These are phyloP conservation scores for Chromis chromis DNA, from an alignment of 2,797 vertebrate genomes.

Conservation along the genomic window DNA sequence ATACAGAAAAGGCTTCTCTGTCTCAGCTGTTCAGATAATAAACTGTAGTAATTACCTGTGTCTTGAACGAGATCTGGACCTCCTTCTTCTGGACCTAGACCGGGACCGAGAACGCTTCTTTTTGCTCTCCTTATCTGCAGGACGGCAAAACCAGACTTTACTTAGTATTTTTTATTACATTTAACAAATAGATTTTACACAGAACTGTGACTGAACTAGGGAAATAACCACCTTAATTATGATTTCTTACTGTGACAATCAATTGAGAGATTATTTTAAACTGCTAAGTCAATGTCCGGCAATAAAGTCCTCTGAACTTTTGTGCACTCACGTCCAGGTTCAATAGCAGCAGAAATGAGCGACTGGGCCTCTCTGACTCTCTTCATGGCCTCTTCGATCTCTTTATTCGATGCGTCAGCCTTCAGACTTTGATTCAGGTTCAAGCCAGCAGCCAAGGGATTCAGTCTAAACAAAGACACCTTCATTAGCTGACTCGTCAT, in stretches of 20 bases:
- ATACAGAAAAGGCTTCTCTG: background rate
- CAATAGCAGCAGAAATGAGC: conserved; percentile 96
- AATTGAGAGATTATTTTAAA: background rate
- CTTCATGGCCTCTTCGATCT: conserved; percentile 99
- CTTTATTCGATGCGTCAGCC: conserved; percentile 94
- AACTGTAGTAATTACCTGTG: conserved; percentile 85
- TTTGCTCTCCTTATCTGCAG: conserved; percentile 92
- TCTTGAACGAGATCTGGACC: conserved; percentile 91
- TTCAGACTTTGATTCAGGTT: conserved; percentile 91
- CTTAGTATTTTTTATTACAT: background rate
- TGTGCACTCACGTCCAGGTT: conserved; percentile 89
- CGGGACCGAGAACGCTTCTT: conserved; percentile 90
- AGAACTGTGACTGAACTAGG: background rate
- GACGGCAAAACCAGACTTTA: background rate
- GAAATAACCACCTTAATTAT: background rate
- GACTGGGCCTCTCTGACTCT: conserved; percentile 97
- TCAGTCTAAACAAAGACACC: conserved; percentile 84
- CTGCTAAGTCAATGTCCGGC: background rate
- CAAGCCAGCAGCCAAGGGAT: conserved; percentile 93
- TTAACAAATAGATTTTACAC: background rate
- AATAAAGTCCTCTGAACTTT: background rate
- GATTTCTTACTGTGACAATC: background rate
- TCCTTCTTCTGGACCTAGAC: conserved; percentile 90
- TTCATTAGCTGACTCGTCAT: conserved; percentile 18
- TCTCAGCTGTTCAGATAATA: background rate